A percentile compares a stretch with the other conserved stretches of the same genome.
phyloP scores from a whole-genome alignment of 1,140 invertebrate species.

The Cepaea nemoralis region DNA sequence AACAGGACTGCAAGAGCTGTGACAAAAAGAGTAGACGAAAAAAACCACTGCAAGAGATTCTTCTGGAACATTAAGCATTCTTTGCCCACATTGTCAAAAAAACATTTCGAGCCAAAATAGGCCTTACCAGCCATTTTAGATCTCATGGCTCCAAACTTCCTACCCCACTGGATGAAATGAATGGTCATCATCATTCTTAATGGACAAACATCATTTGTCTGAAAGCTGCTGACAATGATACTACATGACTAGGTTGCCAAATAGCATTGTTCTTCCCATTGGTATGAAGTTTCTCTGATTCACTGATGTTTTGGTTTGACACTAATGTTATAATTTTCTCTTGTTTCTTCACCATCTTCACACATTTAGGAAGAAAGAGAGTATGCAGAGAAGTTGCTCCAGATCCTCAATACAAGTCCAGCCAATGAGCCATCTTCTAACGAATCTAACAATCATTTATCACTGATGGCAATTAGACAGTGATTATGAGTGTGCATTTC shows the following conservation, averaged over 20 bases:
- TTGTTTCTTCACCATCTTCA: background rate
- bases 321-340: background rate
- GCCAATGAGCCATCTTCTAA: background rate
- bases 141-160: background rate
- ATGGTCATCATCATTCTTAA: no score
- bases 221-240: background rate
- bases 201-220: background rate
- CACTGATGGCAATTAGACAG: background rate
- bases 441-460: background rate
- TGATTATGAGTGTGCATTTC: no score
- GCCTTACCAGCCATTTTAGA: no score
- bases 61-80: no score
- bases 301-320: no score
- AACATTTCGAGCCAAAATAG: no score
- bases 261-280: background rate
- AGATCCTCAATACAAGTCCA: background rate
- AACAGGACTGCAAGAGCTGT: no score
- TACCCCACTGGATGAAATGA: no score
- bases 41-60: no score
- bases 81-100: no score
- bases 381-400: conserved; percentile 11
- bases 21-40: no score
- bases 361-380: conserved; percentile 19
- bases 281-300: background rate
- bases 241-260: background rate